Evolutionary conservation across 64 coral and sea anemone genomes (phyloP).

Genomic region (Pocillopora verrucosa): DNA sequence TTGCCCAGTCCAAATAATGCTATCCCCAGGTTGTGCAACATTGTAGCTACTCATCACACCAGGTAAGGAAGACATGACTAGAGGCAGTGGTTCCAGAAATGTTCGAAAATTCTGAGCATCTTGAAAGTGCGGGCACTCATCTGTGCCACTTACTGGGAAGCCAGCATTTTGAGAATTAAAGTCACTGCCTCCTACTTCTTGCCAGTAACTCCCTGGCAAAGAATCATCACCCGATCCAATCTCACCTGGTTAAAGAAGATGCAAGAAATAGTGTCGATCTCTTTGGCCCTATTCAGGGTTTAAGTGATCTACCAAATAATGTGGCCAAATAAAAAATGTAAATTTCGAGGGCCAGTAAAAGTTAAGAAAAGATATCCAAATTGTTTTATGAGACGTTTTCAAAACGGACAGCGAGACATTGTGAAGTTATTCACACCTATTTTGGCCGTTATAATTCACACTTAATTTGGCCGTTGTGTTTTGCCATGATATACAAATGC

Average conservation of each 20-base stretch:
- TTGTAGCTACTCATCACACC: background rate
- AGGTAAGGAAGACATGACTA: slow-evolving; percentile 15
- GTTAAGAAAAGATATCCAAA: no score
- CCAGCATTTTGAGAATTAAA: background rate
- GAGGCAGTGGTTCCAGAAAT: slow-evolving; percentile 5
- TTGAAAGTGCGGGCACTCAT: slow-evolving; percentile 11
- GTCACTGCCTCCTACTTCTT: slow-evolving; percentile 13
- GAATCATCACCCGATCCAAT: slow-evolving; percentile 20
- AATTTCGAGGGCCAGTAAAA: no score
- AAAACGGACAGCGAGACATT: no score
- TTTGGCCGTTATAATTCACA: no score
- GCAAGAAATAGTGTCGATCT: background rate
- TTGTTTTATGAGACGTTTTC: no score
- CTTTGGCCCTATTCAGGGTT: background rate
- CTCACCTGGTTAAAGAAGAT: slow-evolving; percentile 2
- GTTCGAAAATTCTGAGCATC: slow-evolving; percentile 29
- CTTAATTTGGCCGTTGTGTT: no score
- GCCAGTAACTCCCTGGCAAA: slow-evolving; percentile 22
- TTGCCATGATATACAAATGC: no score
- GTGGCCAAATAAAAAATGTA: background rate
- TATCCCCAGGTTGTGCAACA: slow-evolving; percentile 9
- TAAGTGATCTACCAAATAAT: background rate
- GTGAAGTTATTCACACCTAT: no score
- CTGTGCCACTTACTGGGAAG: background rate
- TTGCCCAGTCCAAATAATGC: slow-evolving; percentile 8